A percentile compares a stretch with the other conserved stretches of the same genome.
These are phyloP conservation scores for Acrocephalus scirpaceus DNA, from an alignment of 2,797 vertebrate genomes.

Conservation along the genomic window DNA sequence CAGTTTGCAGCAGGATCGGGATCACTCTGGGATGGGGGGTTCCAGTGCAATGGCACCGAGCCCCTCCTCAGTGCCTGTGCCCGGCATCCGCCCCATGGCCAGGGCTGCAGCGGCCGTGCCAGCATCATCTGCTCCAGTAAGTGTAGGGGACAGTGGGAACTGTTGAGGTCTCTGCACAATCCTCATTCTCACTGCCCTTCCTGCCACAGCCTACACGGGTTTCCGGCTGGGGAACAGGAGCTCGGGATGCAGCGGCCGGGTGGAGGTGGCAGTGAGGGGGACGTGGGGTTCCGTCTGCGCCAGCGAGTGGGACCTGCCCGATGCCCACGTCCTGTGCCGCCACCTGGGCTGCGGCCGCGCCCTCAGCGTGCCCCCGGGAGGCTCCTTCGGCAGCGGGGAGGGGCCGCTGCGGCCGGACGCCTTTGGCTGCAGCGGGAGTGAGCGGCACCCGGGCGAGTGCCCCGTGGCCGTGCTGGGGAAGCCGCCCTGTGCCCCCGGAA, in stretches of 20 bases:
- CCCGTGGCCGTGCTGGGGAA: background rate
- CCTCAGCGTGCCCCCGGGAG: background rate
- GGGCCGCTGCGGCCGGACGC: background rate
- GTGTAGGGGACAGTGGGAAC: fast-evolving
- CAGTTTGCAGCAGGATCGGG: background rate
- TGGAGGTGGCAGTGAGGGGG: background rate
- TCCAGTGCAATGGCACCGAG: conserved; percentile 30
- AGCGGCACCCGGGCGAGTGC: conserved; percentile 5
- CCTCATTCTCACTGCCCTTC: fast-evolving
- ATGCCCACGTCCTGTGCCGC: background rate
- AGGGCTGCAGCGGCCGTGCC: background rate
- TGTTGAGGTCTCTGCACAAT: fast-evolving
- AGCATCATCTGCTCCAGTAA: conserved; percentile 29
- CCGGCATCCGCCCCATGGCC: background rate
- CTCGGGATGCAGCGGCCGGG: background rate
- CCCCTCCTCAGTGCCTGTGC: background rate
- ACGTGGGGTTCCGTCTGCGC: background rate
- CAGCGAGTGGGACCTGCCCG: background rate
- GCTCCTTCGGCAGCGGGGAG: background rate
- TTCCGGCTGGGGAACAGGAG: background rate
- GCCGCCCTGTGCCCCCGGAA: background rate
- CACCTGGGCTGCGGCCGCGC: background rate
- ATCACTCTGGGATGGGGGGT: background rate
- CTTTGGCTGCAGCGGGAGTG: background rate
- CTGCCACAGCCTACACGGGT: background rate